Evolutionary conservation across 2,888 invertebrate genomes (phyloP).

Genomic region (Homarus gammarus): DNA sequence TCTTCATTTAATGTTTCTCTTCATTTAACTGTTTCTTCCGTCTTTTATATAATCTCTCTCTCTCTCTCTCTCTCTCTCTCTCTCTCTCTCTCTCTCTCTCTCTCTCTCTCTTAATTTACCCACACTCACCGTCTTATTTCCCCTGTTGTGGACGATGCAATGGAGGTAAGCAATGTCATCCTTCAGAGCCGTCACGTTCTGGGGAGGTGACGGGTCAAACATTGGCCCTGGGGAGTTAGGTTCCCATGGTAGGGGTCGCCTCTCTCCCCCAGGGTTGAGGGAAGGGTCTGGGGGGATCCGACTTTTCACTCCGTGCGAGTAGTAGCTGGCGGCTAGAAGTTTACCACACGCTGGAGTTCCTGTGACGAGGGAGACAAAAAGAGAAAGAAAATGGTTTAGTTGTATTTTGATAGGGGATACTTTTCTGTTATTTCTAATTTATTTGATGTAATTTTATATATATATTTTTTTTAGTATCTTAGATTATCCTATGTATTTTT

Average conservation of each 20-base stretch:
- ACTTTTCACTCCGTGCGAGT: slow-evolving; percentile 17
- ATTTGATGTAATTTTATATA: too few relatives aligned
- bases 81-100: not conserved
- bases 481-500: too few relatives aligned
- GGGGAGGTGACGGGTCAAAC: slow-evolving; percentile 60
- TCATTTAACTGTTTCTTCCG: too few relatives aligned
- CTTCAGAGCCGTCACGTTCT: slow-evolving; percentile 71
- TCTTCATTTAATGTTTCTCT: too few relatives aligned
- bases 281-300: not conserved
- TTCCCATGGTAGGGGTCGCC: slow-evolving; percentile 58
- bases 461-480: not conserved
- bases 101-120: too few relatives aligned
- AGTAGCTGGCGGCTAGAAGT: slow-evolving; percentile 19
- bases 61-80: too few relatives aligned
- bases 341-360: slow-evolving; percentile 43
- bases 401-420: not conserved
- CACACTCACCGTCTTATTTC: slow-evolving; percentile 70
- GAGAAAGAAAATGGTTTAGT: not conserved
- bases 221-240: slow-evolving; percentile 57
- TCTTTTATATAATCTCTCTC: too few relatives aligned
- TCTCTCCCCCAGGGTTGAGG: slow-evolving; percentile 9
- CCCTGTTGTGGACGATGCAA: slow-evolving; percentile 70
- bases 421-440: not conserved
- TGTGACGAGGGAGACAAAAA: not conserved
- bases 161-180: slow-evolving; percentile 74